Base-by-base conservation (phyloP, 2,888 invertebrate genomes). In the Buathra laborator region DNA sequence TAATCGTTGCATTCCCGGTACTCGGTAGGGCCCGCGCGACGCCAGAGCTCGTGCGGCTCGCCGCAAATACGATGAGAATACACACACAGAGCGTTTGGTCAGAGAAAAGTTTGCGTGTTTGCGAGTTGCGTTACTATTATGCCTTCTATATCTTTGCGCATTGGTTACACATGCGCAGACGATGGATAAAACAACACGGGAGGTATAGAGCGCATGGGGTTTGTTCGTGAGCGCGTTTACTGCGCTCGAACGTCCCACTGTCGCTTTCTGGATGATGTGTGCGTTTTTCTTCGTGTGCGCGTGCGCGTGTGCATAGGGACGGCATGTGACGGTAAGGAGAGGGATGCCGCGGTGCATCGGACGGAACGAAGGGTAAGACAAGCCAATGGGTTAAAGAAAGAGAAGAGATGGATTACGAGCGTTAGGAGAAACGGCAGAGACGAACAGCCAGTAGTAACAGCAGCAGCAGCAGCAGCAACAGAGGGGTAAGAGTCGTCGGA, bases 1-100 rank as follows among this genome's bases (percentile, higher is more conserved):
- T 91, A 90, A 92, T 91, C 90, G 87, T 87, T 87, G 90, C 89
- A 90, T 90, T 91, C 90, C 85, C 86, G 85, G 86, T 87, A 85
- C 88, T 87, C 85, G 89, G 86, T 87, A 89, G 85, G 85, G 83
- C 83, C 37, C 80, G 72, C 66, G 53, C 32, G 51, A 46, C 12
- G 37, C 29, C 59, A 86, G 74, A 59, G 78, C 74, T 80, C 62
- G 87, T 85, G 87, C 76, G 83, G 86, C 81, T 86, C 44, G 68
- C 46, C 48, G 83, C 48, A 59, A 59, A 51, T 76, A 77, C 62
- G 59, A 81, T 76, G 83, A 77, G 59, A 10, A 59, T 4, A 24
- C 29, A 29, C 29, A 12, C 29, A 3, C 59, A 59, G 68, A 81
- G 84, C 72, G 64, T 64, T 37, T 48, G 4, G 24, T n/a, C 16